These are phyloP conservation scores for Apis florea DNA, from an alignment of 1,140 invertebrate genomes.

Conservation along the genomic window DNA sequence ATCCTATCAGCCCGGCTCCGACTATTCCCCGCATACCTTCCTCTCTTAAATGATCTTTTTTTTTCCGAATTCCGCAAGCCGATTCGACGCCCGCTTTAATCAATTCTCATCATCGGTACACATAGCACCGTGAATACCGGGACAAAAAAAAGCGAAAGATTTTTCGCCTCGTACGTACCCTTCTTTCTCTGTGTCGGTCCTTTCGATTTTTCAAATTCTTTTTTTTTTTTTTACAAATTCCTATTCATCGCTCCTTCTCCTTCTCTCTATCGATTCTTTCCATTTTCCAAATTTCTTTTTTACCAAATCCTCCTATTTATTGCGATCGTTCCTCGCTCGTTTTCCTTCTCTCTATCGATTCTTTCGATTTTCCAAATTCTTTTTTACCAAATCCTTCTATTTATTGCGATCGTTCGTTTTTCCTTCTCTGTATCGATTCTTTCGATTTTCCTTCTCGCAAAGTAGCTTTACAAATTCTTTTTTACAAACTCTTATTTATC, in stretches of 20 bases:
- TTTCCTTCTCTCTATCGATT: no score
- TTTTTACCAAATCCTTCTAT: no score
- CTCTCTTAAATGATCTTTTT: slow-evolving; percentile 23
- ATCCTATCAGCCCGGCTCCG: slow-evolving; percentile 9
- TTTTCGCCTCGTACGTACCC: neutral
- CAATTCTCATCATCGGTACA: slow-evolving; percentile 5
- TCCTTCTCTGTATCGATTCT: no score
- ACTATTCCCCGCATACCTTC: neutral
- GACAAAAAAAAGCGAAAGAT: slow-evolving; percentile 7
- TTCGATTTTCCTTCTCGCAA: no score
- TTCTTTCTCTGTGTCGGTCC: neutral
- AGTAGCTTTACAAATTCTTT: no score
- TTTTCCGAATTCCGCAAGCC: neutral
- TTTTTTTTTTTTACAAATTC: neutral
- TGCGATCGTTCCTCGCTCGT: no score
- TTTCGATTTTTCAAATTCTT: no score
- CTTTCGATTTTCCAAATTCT: no score
- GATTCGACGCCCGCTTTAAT: slow-evolving; percentile 15
- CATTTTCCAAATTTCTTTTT: no score
- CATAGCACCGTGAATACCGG: neutral
- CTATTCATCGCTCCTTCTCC: neutral
- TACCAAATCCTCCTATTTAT: no score
- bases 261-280: neutral
- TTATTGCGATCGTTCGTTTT: no score
- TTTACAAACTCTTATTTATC: no score